Conservation (phyloP, 2,797 vertebrate species). For the Hozukius guyotensis region DNA sequence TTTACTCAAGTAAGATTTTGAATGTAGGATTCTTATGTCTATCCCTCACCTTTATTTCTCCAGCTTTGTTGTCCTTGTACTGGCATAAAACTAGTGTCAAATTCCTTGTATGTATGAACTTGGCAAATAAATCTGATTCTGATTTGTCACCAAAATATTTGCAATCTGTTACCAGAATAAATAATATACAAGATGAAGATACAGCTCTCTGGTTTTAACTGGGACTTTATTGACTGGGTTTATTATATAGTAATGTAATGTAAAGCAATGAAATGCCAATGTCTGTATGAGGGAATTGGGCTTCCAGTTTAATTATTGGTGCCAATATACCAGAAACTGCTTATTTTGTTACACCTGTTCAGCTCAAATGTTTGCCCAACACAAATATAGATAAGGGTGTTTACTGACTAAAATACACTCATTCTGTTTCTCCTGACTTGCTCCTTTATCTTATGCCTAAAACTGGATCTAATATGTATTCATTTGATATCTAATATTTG, state of each 20-base stretch:
- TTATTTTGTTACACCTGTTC: not conserved
- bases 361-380: not conserved
- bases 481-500: not conserved
- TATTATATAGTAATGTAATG: not conserved
- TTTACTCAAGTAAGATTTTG: no score
- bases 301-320: not conserved
- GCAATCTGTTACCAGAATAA: not conserved
- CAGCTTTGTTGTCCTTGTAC: no score
- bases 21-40: no score
- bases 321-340: not conserved
- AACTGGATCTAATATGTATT: not conserved
- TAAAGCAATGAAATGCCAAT: not conserved
- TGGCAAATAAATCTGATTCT: no score
- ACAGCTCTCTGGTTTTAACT: not conserved
- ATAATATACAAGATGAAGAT: not conserved
- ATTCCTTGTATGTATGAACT: no score
- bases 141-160: not conserved
- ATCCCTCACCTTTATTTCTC: no score
- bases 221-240: not conserved
- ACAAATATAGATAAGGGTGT: not conserved
- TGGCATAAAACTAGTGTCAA: no score
- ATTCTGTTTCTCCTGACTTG: not conserved
- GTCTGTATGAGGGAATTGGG: not conserved
- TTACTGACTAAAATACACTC: not conserved
- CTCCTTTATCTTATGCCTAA: slow-evolving; percentile 14